phyloP scores from a whole-genome alignment of 2,797 vertebrate genomes.

The Centroberyx gerrardi region DNA sequence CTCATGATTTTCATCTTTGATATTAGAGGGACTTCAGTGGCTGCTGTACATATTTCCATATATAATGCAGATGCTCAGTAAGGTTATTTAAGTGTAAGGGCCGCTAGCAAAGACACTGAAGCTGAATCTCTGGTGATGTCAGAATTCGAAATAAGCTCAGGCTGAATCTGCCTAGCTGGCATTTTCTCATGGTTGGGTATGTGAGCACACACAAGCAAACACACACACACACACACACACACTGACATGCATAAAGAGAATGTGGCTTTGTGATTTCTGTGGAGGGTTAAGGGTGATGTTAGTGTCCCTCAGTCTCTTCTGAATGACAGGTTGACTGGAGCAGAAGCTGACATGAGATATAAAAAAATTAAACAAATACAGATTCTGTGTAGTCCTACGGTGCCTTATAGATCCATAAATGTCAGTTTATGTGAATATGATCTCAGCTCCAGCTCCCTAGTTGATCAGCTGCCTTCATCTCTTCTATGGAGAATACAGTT shows the following conservation, averaged over 20 bases:
- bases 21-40: background rate
- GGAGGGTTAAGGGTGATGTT: constrained; percentile 20
- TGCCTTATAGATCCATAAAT: too few species aligned
- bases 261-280: constrained; percentile 28
- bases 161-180: constrained; percentile 66
- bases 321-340: constrained; percentile 8
- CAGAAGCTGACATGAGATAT: constrained; percentile 28
- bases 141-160: constrained; percentile 68
- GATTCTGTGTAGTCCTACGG: too few species aligned
- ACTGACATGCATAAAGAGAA: constrained; percentile 13
- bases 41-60: constrained; percentile 44
- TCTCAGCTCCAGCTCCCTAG: constrained; percentile 34
- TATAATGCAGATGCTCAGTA: constrained; percentile 32
- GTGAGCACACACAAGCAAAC: constrained; percentile 9
- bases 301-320: constrained; percentile 9
- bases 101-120: constrained; percentile 43
- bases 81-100: constrained; percentile 46
- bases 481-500: background rate
- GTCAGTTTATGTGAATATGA: constrained; percentile 21
- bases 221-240: constrained; percentile 7
- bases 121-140: constrained; percentile 67
- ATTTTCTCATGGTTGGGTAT: constrained; percentile 48
- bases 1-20: constrained; percentile 1
- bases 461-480: constrained; percentile 8
- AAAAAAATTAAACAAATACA: background rate